Base-by-base conservation (phyloP, 2,888 invertebrate species). In the Zele albiditarsus region DNA sequence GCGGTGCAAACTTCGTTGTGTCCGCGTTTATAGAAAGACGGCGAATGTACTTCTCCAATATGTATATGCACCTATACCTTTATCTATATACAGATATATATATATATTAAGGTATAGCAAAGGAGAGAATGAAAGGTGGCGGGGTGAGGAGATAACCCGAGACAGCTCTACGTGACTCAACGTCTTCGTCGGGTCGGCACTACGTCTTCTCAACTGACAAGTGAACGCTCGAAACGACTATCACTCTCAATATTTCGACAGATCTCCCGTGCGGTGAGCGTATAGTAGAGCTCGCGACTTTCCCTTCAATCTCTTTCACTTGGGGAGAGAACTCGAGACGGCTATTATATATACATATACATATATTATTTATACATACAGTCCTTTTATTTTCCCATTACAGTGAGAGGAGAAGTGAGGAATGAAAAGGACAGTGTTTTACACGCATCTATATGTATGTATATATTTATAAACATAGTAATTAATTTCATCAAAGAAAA, bases 21-120 rank as follows among this genome's bases (percentile, higher is more conserved):
- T 79, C 80, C 77, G 80, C 77, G 20, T 20, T 53, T 53, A 53
- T 53, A 78, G 73, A 67, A 79, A 77, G 71, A 76, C 76, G 76
- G 78, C 78, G 78, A 79, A 76, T 78, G 75, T 76, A 65, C 74
- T 67, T 70, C 77, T 80, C 80, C 81, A 46, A 67, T 67, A 46
- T 49, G 49, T 25, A 49, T 8, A 16, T 27, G 27, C 28, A 46
- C n/a, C 27, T 20, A 25, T 14, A 66, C 42, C 12, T 46, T 25
- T 38, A 68, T 27, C 3, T 49, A 53, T 53, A 28, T 68, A 20
- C 49, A 20, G 27, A 28, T 68, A 27, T 33, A 68, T 16, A 5
- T 42, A 16, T 28, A 57, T 58, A 58, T 57, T 23, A 49, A 71
- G 33, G 62, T 71, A n/a, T n/a, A 49, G 67, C 53, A 71, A 78